Conservation (phyloP, 2,113 vertebrate genomes). For the Himantopus leucocephalus region DNA sequence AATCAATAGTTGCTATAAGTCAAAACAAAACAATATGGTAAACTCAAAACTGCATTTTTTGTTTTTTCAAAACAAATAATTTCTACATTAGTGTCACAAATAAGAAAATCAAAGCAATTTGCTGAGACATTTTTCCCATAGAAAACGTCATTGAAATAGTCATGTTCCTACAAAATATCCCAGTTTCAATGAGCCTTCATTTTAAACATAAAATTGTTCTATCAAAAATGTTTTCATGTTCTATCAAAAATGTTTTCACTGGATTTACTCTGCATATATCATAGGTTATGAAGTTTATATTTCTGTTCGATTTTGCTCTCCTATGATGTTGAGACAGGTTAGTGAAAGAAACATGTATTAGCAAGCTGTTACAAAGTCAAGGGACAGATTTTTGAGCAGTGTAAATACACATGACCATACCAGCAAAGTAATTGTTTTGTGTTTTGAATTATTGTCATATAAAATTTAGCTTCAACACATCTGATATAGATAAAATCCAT, state of each 20-base stretch:
- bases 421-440: neutral
- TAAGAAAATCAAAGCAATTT: constrained; percentile 41
- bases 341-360: neutral
- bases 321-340: neutral
- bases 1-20: neutral
- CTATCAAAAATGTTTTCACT: neutral
- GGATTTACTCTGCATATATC: neutral
- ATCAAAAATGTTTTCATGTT: too few relatives aligned
- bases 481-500: neutral
- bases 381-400: neutral
- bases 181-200: neutral
- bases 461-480: neutral
- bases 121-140: neutral
- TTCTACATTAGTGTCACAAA: constrained; percentile 11
- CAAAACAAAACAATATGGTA: neutral
- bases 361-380: neutral
- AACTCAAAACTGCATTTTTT: neutral
- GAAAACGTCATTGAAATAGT: neutral
- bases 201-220: constrained; percentile 11
- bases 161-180: neutral
- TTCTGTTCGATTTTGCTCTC: constrained; percentile 5
- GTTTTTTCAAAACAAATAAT: constrained; percentile 12
- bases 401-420: neutral
- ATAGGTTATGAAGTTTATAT: neutral
- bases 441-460: neutral